Evolutionary conservation across 2,888 invertebrate genomes (phyloP).

Genomic region (Erebia epiphron): DNA sequence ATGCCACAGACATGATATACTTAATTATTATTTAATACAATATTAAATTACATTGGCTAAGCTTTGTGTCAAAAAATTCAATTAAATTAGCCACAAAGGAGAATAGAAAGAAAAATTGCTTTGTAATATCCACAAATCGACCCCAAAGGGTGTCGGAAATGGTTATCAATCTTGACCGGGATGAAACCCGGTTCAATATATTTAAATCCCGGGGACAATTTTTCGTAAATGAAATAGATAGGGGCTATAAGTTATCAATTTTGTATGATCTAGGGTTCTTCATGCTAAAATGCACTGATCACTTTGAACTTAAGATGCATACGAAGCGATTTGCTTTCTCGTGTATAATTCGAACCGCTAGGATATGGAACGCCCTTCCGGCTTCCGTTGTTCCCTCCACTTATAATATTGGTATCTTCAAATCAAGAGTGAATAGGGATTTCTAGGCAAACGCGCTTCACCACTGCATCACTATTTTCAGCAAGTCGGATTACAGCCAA

Average conservation of each 20-base stretch:
- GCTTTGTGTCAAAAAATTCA: not conserved
- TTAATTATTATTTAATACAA: no score
- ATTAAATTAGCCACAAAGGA: not conserved
- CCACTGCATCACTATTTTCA: no score
- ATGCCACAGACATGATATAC: no score
- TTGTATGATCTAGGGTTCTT: conserved; percentile 2
- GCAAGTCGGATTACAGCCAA: no score
- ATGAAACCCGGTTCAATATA: conserved; percentile 68
- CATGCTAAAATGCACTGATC: not conserved
- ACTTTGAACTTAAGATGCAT: not conserved
- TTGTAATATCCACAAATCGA: conserved; percentile 56
- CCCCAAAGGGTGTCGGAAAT: conserved; percentile 65
- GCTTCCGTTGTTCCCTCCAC: no score
- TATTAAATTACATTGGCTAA: no score
- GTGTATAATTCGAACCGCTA: no score
- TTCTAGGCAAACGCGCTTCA: no score
- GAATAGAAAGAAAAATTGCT: conserved; percentile 32
- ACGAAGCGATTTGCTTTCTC: no score
- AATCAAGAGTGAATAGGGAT: no score
- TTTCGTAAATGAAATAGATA: conserved; percentile 69
- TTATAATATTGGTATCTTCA: no score
- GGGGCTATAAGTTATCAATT: conserved; percentile 45
- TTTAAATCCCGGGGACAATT: conserved; percentile 72
- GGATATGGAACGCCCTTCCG: no score
- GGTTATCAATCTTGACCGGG: conserved; percentile 73